Evolutionary conservation across 2,113 vertebrate genomes (phyloP).

Genomic region (Cryptoleucopteryx plumbea): DNA sequence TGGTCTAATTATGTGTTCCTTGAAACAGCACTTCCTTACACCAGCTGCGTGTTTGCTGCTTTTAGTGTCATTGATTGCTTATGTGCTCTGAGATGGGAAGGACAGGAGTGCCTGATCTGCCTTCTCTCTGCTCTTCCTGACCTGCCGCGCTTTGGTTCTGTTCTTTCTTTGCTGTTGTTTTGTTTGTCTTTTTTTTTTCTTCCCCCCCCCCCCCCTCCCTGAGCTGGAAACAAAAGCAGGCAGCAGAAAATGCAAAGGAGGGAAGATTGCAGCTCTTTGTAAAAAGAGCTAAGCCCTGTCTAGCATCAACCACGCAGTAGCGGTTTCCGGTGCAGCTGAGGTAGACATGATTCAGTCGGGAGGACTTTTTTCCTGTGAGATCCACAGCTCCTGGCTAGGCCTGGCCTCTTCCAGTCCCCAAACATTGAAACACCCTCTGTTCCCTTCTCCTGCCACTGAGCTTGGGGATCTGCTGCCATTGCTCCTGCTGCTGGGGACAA

Average conservation of each 20-base stretch:
- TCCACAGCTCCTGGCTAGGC: background rate
- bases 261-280: background rate
- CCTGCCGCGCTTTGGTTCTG: background rate
- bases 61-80: background rate
- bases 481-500: background rate
- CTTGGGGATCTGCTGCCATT: background rate
- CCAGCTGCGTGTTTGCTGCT: background rate
- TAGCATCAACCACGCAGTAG: background rate
- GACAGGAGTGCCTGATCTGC: background rate
- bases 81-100: background rate
- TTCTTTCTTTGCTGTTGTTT: background rate
- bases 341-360: fast-evolving
- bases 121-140: background rate
- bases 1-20: background rate
- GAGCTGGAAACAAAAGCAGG: background rate
- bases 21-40: background rate
- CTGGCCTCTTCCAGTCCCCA: background rate
- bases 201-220: too few species aligned
- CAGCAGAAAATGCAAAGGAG: background rate
- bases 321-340: background rate
- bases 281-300: background rate
- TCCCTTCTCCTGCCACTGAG: background rate
- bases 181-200: background rate
- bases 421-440: background rate
- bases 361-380: background rate